phyloP scores from a whole-genome alignment of 2,888 invertebrate genomes.

The Caradrina clavipalpis region DNA sequence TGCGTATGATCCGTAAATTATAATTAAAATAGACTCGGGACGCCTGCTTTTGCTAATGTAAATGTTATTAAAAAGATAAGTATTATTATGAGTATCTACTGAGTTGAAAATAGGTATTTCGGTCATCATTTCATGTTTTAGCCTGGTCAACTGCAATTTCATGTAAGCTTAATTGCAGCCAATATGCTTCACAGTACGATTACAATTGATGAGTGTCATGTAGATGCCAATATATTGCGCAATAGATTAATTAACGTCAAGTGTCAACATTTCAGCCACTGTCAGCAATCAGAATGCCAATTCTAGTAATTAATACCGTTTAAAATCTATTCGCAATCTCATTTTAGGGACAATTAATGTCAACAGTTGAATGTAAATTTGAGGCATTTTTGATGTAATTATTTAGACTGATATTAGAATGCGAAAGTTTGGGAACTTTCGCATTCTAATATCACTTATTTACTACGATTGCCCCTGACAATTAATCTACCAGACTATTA shows the following conservation, averaged over 20 bases:
- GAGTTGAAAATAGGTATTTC: background rate
- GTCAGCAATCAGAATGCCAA: background rate
- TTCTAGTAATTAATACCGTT: no score
- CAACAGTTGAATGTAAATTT: no score
- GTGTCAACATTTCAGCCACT: background rate
- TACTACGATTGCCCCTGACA: background rate
- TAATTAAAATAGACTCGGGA: constrained; percentile 29
- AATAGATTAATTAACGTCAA: constrained; percentile 19
- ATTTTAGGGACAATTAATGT: no score
- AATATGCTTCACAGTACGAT: background rate
- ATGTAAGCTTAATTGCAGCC: background rate
- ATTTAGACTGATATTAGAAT: no score
- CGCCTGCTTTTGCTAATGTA: constrained; percentile 8
- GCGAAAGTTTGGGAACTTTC: no score
- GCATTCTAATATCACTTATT: no score
- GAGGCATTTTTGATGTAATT: no score
- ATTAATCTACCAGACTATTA: background rate
- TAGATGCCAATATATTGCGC: constrained; percentile 17
- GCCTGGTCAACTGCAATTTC: constrained; percentile 3
- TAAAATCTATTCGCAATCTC: no score
- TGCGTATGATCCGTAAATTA: constrained; percentile 57
- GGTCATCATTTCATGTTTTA: background rate
- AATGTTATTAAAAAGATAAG: constrained; percentile 27
- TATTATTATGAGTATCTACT: constrained; percentile 32
- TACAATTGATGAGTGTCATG: background rate